Evolutionary conservation across 1,140 invertebrate genomes (phyloP), one percentile per base, ranked within the genome.

Genomic region (Orius insidiosus): DNA sequence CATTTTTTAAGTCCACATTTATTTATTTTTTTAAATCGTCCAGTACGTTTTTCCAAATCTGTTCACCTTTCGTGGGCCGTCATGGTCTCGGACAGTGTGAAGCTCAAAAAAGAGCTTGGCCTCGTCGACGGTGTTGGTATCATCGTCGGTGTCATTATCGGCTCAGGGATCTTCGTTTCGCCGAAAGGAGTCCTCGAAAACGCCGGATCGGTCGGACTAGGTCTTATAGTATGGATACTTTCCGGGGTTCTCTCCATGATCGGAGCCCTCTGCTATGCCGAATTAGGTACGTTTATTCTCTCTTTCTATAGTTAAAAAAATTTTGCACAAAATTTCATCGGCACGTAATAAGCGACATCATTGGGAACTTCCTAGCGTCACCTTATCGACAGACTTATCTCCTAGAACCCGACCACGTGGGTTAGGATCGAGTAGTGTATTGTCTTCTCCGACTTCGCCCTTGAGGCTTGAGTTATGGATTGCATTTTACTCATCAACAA

Each of bases 231-330:
- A 34, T 98, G 94, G 94, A 67, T 84, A 3, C 59, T 88, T 4
- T 93, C 87, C 19, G 94, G 94, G 10, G 58, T 89, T 19, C 67
- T 94, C 9, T 89, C 85, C n/a, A 82, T 93, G 70, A 70, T 96
- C 39, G 94, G n/a, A n/a, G 92, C 94, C 1, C 66, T 97, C 2
- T 97, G 93, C 60, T 98, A 98, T 62, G 90, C 93, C 0, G 94
- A 98, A 74, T 68, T 98, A 42, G 94, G 94, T 72, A 10, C 33
- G 32, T 46, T 41, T 24, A 6, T 10, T 15, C 35, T 5, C 33
- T 31, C 43, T 41, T 9, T n/a, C n/a, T n/a, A n/a, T n/a, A n/a
- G n/a, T 24, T 18, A n/a, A n/a, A n/a, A n/a, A n/a, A n/a, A n/a
- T n/a, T n/a, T n/a, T n/a, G n/a, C n/a, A n/a, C n/a, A n/a, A n/a